These are phyloP conservation scores for Paradoxurus hermaphroditus DNA, from an alignment of 2,113 vertebrate genomes.

Conservation along the genomic window DNA sequence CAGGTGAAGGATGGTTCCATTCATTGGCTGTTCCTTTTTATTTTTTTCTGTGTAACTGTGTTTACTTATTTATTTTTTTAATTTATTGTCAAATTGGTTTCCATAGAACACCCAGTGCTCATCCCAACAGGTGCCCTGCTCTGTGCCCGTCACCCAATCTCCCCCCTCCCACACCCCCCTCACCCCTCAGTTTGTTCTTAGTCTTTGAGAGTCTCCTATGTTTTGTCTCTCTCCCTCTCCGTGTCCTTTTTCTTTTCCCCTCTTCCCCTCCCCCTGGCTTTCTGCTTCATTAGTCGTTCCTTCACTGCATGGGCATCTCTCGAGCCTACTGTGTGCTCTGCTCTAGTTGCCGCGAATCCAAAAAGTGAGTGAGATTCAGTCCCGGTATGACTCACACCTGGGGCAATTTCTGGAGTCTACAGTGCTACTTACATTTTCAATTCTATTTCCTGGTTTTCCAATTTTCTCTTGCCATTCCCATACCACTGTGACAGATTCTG, in stretches of 20 bases:
- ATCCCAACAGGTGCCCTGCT: too few relatives aligned
- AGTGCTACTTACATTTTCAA: not conserved
- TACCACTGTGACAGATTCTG: not conserved
- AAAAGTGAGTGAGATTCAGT: not conserved
- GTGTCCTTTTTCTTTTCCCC: too few relatives aligned
- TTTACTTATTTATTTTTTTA: too few relatives aligned
- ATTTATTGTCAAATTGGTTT: too few relatives aligned
- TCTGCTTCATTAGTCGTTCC: not conserved
- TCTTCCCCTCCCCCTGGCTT: too few relatives aligned
- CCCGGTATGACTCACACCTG: not conserved
- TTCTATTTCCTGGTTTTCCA: not conserved
- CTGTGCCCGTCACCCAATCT: too few relatives aligned
- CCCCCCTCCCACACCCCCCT: too few relatives aligned
- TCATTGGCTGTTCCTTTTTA: not conserved
- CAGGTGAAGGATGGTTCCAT: rapidly evolving
- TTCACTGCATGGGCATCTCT: not conserved
- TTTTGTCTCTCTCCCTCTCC: too few relatives aligned
- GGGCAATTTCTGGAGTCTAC: not conserved
- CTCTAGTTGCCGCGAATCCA: not conserved
- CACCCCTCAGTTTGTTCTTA: too few relatives aligned
- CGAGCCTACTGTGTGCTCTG: not conserved
- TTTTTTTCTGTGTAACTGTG: too few relatives aligned
- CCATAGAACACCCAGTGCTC: too few relatives aligned
- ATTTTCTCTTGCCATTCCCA: not conserved
- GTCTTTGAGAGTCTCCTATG: too few relatives aligned